A percentile compares a stretch with the other conserved stretches of the same genome.
phyloP scores from a whole-genome alignment of 1,140 invertebrate species.

The Parasteatoda tepidariorum region DNA sequence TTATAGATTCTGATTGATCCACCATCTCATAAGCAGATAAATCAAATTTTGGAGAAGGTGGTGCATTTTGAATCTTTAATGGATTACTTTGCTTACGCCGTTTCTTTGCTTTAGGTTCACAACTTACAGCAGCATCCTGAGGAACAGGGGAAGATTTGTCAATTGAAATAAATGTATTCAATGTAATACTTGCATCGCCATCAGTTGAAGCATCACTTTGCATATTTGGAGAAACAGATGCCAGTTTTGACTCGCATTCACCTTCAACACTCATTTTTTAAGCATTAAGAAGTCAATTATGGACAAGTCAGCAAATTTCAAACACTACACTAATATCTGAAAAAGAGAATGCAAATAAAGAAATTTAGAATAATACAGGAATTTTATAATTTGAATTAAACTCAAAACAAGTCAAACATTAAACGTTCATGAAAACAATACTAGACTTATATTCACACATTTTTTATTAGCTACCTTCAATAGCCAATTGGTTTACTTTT shows the following conservation, averaged over 20 bases:
- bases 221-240: slow-evolving; percentile 40
- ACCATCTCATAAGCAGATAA: slow-evolving; percentile 3
- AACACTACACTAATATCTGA: background rate
- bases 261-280: slow-evolving; percentile 40
- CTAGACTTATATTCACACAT: no score
- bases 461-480: no score
- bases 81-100: slow-evolving; percentile 68
- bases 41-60: slow-evolving; percentile 33
- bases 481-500: no score
- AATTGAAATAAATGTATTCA: background rate
- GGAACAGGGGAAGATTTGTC: slow-evolving; percentile 18
- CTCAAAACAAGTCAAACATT: no score
- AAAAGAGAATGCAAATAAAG: background rate
- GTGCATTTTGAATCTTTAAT: slow-evolving; percentile 62
- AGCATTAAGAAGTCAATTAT: background rate
- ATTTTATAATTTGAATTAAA: no score
- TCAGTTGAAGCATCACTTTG: slow-evolving; percentile 52
- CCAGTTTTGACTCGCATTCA: slow-evolving; percentile 40
- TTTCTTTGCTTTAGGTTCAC: slow-evolving; percentile 65
- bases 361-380: background rate
- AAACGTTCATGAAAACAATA: no score
- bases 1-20: slow-evolving; percentile 11
- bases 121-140: background rate
- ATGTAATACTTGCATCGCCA: slow-evolving; percentile 27
- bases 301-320: background rate